Base-by-base conservation (phyloP, 2,797 vertebrate species). In the Peromyscus attwateri region DNA sequence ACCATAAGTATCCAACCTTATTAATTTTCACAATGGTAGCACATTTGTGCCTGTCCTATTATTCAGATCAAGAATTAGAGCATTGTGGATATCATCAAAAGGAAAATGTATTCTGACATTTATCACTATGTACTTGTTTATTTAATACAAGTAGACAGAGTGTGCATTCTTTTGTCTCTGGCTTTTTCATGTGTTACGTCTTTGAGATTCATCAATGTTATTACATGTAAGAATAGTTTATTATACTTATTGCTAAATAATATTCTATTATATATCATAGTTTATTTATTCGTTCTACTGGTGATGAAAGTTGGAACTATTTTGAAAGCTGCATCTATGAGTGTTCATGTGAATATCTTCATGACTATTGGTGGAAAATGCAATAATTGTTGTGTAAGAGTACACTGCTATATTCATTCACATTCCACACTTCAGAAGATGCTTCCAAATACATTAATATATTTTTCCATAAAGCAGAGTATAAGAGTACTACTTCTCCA, bases 21-120 rank as follows among this genome's bases (percentile, higher is more conserved):
- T 82, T 76, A 83, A 89, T 79, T 94, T 92, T 95, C 68, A 34
- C 16, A 90, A 76, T 62, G 23, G 23, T 21, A 89, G 21, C 31
- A 68, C 55, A 89, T 6, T 19, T 92, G 49, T 88, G 14, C 19
- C 66, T 57, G 6, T 49, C 49, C 91, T 79, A 29, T 79, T 27
- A 93, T 37, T 13, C 43, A 75, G 64, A 25, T 95, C 11, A 95
- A 94, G n/a, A 92, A 73, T 87, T 91, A 76, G 55, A 91, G 34
- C 17, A 87, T 79, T 55, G 6, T 75, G 70, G 6, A 12, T 55
- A 14, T 8, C 66, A 9, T 2, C 16, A 82, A 60, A 16, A 29
- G 21, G 2, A 73, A 66, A 91, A 11, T 76, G 1, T 70, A 75
- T 83, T 87, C 49, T 91, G 27, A 29, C 8, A 82, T 76, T 93